phyloP scores from a whole-genome alignment of 2,797 vertebrate species.

The Hyperoplus lanceolatus region DNA sequence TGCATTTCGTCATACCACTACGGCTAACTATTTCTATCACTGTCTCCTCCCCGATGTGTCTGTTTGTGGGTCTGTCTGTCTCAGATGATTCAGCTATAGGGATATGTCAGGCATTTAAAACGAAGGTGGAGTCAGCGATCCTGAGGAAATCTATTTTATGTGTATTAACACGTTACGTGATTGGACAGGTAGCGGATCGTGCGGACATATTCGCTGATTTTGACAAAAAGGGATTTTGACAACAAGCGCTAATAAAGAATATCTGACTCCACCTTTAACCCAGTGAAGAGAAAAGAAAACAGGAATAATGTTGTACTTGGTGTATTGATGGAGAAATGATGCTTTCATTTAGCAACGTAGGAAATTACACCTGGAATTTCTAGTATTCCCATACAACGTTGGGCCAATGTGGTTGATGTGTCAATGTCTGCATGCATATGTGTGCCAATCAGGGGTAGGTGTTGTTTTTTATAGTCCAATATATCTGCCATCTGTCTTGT shows the following conservation, averaged over 20 bases:
- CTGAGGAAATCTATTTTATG: too few relatives aligned
- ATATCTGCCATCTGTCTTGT: constrained; percentile 43
- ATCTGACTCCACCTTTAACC: not conserved
- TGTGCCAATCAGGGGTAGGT: constrained; percentile 1
- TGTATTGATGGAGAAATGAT: not conserved
- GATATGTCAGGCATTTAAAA: not conserved
- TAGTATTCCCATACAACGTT: not conserved
- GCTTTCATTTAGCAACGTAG: not conserved
- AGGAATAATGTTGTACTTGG: not conserved
- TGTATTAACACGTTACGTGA: too few relatives aligned
- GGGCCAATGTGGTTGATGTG: not conserved
- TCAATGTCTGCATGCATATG: not conserved
- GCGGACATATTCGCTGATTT: too few relatives aligned
- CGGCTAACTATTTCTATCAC: constrained; percentile 23
- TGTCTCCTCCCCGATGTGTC: not conserved
- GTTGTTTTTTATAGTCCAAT: constrained; percentile 34
- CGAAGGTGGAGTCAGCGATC: too few relatives aligned
- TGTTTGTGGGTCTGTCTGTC: not conserved
- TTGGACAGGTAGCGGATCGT: too few relatives aligned
- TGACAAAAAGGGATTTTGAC: too few relatives aligned
- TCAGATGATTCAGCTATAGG: not conserved
- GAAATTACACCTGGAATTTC: constrained; percentile 2
- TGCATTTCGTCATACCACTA: constrained; percentile 34
- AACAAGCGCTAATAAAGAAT: too few relatives aligned
- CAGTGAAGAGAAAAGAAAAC: not conserved